These are phyloP conservation scores for Stomorhina lunata DNA, from an alignment of 2,888 invertebrate species.

Conservation along the genomic window DNA sequence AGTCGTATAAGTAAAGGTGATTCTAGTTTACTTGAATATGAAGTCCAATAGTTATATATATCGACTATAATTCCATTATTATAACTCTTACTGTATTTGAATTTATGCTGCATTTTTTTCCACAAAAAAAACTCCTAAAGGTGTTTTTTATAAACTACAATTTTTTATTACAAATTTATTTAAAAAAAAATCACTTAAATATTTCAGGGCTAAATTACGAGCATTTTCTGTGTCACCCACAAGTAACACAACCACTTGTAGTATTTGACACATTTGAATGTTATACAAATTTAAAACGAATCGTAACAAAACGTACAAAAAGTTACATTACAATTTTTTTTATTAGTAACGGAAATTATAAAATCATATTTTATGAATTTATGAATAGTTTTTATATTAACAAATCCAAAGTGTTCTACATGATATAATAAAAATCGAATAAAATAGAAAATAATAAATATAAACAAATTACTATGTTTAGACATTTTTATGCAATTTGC, in stretches of 20 bases:
- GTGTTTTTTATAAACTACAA: constrained; percentile 23
- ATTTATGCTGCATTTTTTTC: background rate
- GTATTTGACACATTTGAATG: background rate
- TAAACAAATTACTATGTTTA: background rate
- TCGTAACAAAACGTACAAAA: background rate
- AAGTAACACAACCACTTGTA: too few species aligned
- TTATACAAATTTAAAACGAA: background rate
- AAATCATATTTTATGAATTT: constrained; percentile 33
- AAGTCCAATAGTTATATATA: too few species aligned
- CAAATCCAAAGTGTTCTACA: constrained; percentile 5
- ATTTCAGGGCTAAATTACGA: constrained; percentile 36
- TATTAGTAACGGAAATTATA: constrained; percentile 49
- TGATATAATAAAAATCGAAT: background rate
- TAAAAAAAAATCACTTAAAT: constrained; percentile 33
- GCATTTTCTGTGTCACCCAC: constrained; percentile 19
- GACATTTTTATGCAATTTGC: too few species aligned
- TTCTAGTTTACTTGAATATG: background rate
- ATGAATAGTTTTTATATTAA: background rate
- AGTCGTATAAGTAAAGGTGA: too few species aligned
- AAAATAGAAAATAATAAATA: too few species aligned
- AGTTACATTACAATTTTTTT: constrained; percentile 22
- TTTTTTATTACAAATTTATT: constrained; percentile 18
- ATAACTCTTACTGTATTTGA: background rate
- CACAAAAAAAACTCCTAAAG: background rate
- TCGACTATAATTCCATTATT: too few species aligned